Evolutionary conservation across 2,888 invertebrate genomes (phyloP), one percentile per base, ranked within the genome.

Genomic region (Strigamia crassipes): DNA sequence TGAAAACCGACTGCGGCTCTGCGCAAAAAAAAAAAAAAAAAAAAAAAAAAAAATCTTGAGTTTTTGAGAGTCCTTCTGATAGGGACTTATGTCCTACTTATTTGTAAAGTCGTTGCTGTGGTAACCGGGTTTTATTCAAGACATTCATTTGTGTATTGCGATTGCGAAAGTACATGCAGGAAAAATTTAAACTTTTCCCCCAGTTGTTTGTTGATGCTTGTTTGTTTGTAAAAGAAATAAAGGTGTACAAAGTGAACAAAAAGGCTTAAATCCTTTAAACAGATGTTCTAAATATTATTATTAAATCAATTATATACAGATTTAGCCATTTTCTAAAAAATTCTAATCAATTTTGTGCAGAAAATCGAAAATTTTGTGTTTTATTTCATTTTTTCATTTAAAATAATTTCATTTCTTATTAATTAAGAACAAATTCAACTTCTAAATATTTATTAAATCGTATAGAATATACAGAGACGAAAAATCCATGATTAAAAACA

Each of bases 11-110:
- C 61, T 61, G 61, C 61, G 61, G 61, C 61, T 61, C 61, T 61
- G 61, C 61, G 23, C 61, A 61, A 9, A 18, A 61, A 23, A 61
- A 61, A 18, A 61, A 61, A 61, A 61, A 9, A 18, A 61, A 23
- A 61, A 61, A 18, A 61, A 61, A 61, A 61, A 18, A 61, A 61
- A 61, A 61, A 61, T 18, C 61, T 61, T 61, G 61, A 61, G 61
- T 61, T 61, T 61, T 61, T 61, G 61, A 61, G 61, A 61, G 61
- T 61, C 61, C 61, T 61, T 61, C 61, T 61, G 61, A 61, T 61
- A 61, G 61, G 61, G 61, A 61, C 61, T 61, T 61, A 61, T 18
- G 61, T 61, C 61, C 61, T 61, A 61, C 61, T 61, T 61, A 61
- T 61, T 61, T 61, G 61, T 61, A 61, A 61, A 61, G 61, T 61